Conservation (phyloP, 1,140 invertebrate genomes). For the Drosophila fuyamai region DNA sequence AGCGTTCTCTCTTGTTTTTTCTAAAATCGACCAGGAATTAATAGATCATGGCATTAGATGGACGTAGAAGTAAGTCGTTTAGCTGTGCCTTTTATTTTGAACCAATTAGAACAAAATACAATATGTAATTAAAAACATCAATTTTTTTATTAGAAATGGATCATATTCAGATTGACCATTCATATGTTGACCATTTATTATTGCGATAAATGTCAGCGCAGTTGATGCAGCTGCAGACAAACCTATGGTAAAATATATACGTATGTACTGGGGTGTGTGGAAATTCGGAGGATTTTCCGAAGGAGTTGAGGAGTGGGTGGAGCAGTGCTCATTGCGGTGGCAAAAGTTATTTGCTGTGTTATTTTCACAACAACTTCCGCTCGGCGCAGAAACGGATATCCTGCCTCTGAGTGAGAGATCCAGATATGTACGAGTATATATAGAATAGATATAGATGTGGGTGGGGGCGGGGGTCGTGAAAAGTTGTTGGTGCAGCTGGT, state of each 20-base stretch:
- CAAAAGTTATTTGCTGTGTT: conserved; percentile 83
- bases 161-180: no score
- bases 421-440: conserved; percentile 6
- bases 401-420: conserved; percentile 54
- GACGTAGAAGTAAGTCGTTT: no score
- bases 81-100: no score
- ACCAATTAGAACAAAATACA: no score
- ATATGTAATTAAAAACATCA: no score
- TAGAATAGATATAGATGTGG: not conserved
- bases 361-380: conserved; percentile 81
- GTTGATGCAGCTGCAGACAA: conserved; percentile 15
- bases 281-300: conserved; percentile 5
- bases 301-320: not conserved
- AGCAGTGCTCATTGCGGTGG: conserved; percentile 73
- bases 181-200: not conserved
- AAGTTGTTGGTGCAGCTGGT: conserved; percentile 72
- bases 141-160: no score
- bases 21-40: no score
- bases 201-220: conserved; percentile 46
- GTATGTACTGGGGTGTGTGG: conserved; percentile 16
- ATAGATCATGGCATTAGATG: no score
- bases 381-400: conserved; percentile 71
- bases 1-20: no score
- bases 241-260: conserved; percentile 7
- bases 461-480: not conserved